A percentile compares a stretch with the other conserved stretches of the same genome.
Conservation (phyloP, 2,113 vertebrate genomes). For the Ciconia stormi region DNA sequence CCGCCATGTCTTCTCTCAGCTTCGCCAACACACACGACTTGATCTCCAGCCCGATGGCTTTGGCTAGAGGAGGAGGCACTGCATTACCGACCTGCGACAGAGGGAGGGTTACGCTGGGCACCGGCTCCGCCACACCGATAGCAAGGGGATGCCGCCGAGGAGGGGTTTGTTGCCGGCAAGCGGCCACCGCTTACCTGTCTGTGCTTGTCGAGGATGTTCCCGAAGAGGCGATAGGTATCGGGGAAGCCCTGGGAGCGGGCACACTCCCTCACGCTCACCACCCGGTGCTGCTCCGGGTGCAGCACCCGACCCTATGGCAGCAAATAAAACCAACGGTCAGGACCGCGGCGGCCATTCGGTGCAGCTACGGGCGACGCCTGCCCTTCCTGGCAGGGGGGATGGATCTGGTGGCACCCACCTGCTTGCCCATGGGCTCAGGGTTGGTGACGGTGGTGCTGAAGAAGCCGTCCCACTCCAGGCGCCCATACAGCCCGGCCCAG, state of each 20-base stretch:
- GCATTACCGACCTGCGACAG: slow-evolving; percentile 87
- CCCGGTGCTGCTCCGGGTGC: slow-evolving; percentile 94
- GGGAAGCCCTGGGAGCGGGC: slow-evolving; percentile 95
- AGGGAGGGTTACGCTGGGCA: not conserved
- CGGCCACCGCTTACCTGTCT: slow-evolving; percentile 78
- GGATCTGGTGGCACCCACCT: slow-evolving; percentile 67
- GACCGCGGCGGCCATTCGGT: fast-evolving
- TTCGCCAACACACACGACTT: slow-evolving; percentile 80
- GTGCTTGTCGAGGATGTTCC: slow-evolving; percentile 95
- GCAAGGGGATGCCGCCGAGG: not conserved
- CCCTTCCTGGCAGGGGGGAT: fast-evolving
- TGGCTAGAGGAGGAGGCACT: slow-evolving; percentile 90
- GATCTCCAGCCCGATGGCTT: slow-evolving; percentile 91
- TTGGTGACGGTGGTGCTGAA: slow-evolving; percentile 98
- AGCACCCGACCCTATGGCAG: slow-evolving; percentile 86
- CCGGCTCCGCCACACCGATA: not conserved
- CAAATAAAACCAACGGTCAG: not conserved
- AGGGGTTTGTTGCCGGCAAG: fast-evolving
- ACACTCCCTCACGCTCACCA: slow-evolving; percentile 94
- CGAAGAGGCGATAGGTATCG: slow-evolving; percentile 91
- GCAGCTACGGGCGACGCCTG: not conserved
- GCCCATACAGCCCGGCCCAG: slow-evolving; percentile 94
- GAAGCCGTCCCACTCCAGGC: slow-evolving; percentile 96
- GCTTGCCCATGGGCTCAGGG: slow-evolving; percentile 98
- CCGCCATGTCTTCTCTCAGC: slow-evolving; percentile 79